phyloP scores from a whole-genome alignment of 2,113 vertebrate species.

The Pterophyllum scalare region DNA sequence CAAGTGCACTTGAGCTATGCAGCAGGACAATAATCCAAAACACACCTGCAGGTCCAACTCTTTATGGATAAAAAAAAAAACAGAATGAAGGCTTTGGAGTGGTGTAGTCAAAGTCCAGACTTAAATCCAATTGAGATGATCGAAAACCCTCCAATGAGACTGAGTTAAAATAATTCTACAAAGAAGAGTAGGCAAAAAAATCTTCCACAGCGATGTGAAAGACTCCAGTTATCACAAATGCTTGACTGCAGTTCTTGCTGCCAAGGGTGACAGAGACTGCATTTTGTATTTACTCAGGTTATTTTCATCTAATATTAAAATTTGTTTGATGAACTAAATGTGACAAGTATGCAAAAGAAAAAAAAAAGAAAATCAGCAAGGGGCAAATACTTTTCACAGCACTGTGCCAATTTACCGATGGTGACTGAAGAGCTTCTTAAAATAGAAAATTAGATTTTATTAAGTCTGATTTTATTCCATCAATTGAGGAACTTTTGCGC shows the following conservation, averaged over 20 bases:
- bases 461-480: background rate
- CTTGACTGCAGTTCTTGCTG: too few species aligned
- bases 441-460: too few species aligned
- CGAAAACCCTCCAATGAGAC: background rate
- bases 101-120: background rate
- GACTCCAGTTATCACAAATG: accelerated
- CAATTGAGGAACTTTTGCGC: background rate
- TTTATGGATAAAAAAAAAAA: background rate
- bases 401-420: too few species aligned
- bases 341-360: background rate
- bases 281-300: background rate
- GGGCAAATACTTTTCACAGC: background rate
- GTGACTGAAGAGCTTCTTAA: too few species aligned
- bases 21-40: background rate
- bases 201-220: background rate
- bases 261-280: too few species aligned
- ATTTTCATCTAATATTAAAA: background rate
- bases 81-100: background rate
- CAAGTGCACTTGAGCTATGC: background rate
- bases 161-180: too few species aligned
- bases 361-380: background rate
- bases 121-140: background rate
- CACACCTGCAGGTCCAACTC: background rate
- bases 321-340: background rate
- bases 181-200: accelerated